Conservation (phyloP, 2,888 invertebrate species). For the Cordylochernes scorpioides region DNA sequence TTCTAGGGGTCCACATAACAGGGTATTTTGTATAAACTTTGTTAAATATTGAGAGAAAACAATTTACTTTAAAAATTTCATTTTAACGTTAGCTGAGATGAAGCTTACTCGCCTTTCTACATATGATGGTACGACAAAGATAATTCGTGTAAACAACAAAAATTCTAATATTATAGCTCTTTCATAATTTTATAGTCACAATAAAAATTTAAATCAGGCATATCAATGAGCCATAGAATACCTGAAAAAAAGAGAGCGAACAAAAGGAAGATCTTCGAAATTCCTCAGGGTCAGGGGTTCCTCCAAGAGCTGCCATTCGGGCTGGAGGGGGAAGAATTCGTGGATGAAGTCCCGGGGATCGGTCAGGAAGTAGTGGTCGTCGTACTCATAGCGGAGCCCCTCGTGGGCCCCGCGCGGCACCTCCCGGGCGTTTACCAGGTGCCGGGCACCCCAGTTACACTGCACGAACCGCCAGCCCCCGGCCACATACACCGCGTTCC, state of each 20-base stretch:
- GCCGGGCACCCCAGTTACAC: slow-evolving; percentile 96
- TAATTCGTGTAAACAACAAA: too few relatives aligned
- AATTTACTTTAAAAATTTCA: too few relatives aligned
- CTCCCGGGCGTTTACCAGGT: slow-evolving; percentile 46
- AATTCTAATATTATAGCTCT: too few relatives aligned
- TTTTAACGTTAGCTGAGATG: too few relatives aligned
- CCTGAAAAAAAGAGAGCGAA: slow-evolving; percentile 83
- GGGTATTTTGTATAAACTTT: too few relatives aligned
- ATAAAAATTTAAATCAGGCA: too few relatives aligned
- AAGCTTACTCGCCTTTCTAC: too few relatives aligned
- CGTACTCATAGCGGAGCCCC: slow-evolving; percentile 82
- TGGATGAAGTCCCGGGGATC: slow-evolving; percentile 97
- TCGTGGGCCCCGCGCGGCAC: slow-evolving; percentile 39
- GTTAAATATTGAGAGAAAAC: too few relatives aligned
- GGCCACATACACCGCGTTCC: slow-evolving; percentile 95
- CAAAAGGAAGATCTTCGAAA: slow-evolving; percentile 92
- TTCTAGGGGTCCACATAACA: too few relatives aligned
- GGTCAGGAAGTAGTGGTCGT: slow-evolving; percentile 96
- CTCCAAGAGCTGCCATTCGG: slow-evolving; percentile 89
- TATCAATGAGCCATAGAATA: too few relatives aligned
- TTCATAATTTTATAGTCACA: too few relatives aligned
- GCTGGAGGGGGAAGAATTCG: slow-evolving; percentile 88
- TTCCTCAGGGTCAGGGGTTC: slow-evolving; percentile 70
- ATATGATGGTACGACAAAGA: too few relatives aligned
- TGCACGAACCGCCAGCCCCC: slow-evolving; percentile 97